Evolutionary conservation across 2,113 vertebrate genomes (phyloP).

Genomic region (Okapia johnstoni): DNA sequence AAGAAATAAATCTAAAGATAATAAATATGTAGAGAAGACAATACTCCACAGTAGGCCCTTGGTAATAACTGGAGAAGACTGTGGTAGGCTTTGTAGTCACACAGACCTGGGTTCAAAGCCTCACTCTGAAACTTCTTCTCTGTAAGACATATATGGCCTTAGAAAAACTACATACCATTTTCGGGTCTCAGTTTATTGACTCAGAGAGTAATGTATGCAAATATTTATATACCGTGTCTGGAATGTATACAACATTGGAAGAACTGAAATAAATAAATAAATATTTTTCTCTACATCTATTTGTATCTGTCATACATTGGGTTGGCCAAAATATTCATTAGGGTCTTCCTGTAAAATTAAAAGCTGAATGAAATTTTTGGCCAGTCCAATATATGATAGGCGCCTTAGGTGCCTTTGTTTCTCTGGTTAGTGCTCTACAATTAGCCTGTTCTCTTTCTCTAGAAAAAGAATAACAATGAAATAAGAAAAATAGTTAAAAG

Average conservation of each 20-base stretch:
- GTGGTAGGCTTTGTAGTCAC: background rate
- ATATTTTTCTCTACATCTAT: background rate
- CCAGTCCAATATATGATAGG: background rate
- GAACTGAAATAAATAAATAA: background rate
- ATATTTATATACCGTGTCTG: background rate
- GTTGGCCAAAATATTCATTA: background rate
- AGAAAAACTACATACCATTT: background rate
- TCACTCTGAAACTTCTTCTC: background rate
- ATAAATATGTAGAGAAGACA: slow-evolving; percentile 13
- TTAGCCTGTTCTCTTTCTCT: background rate
- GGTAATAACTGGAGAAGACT: background rate
- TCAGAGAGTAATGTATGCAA: background rate
- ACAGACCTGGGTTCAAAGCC: background rate
- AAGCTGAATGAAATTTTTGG: background rate
- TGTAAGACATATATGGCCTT: accelerated
- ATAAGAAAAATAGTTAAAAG: background rate
- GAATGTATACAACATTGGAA: background rate
- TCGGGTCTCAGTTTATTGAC: background rate
- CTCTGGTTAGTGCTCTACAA: background rate
- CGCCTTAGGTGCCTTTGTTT: background rate
- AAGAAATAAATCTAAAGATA: slow-evolving; percentile 57
- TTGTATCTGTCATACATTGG: background rate
- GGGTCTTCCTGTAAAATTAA: background rate
- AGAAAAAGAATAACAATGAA: background rate
- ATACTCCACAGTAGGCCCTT: background rate